Evolutionary conservation across 53 echinoderm and acorn worm genomes (phyloP).

Genomic region (Hippasteria phrygiana): DNA sequence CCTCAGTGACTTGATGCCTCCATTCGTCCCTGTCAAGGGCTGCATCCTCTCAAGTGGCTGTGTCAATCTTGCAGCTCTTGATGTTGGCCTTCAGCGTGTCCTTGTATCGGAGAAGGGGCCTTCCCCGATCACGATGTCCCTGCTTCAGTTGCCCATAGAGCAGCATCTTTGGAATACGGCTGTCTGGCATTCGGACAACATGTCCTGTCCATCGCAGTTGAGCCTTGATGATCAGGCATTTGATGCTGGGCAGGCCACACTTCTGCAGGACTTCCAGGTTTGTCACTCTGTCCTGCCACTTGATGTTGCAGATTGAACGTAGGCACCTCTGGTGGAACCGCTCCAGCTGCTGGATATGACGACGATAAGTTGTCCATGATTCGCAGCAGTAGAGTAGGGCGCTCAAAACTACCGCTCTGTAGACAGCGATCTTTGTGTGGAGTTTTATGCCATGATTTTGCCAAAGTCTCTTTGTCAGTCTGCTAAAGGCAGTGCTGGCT

Average conservation of each 20-base stretch:
- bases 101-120: conserved; percentile 2
- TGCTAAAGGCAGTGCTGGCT: neutral
- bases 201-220: conserved; percentile 25
- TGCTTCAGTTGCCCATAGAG: conserved; percentile 41
- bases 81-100: conserved; percentile 37
- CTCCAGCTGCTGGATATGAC: conserved; percentile 28
- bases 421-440: conserved; percentile 10
- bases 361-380: conserved; percentile 54
- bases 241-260: conserved; percentile 41
- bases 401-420: conserved; percentile 49
- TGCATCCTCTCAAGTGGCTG: conserved; percentile 12
- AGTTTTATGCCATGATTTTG: neutral
- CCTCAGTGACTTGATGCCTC: conserved; percentile 24
- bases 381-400: conserved; percentile 51
- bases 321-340: conserved; percentile 32
- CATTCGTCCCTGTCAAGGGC: conserved; percentile 6
- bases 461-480: conserved; percentile 32
- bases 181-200: conserved; percentile 31
- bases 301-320: conserved; percentile 33
- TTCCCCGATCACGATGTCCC: conserved; percentile 42
- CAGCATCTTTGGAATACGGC: conserved; percentile 46
- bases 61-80: conserved; percentile 11
- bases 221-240: conserved; percentile 38
- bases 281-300: conserved; percentile 34
- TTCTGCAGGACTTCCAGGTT: conserved; percentile 58